These are phyloP conservation scores for Diloba caeruleocephala DNA, from an alignment of 2,888 invertebrate genomes.

Conservation along the genomic window DNA sequence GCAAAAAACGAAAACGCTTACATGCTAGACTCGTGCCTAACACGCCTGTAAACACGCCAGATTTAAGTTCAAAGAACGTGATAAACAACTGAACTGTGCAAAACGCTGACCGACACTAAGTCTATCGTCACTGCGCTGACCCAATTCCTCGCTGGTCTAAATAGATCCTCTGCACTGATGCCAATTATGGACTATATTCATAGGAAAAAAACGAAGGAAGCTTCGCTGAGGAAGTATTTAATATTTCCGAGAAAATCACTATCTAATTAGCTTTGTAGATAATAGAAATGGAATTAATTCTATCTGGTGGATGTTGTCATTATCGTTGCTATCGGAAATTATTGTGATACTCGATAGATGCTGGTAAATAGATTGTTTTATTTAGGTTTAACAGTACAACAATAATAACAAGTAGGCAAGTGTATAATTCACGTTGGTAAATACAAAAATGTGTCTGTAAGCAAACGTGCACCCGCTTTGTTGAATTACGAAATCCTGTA, in stretches of 20 bases:
- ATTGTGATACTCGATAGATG: no score
- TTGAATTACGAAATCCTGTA: no score
- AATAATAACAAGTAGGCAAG: no score
- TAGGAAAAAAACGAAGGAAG: slow-evolving; percentile 17
- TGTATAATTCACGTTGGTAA: no score
- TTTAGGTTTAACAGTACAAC: no score
- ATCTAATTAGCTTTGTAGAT: background rate
- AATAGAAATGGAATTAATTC: no score
- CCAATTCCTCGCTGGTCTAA: slow-evolving; percentile 32
- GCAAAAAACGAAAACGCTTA: background rate
- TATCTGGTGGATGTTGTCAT: no score
- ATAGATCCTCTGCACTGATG: slow-evolving; percentile 38
- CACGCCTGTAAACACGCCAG: background rate
- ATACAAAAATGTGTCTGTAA: no score
- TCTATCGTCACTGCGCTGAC: slow-evolving; percentile 26
- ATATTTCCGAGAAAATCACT: background rate
- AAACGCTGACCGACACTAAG: slow-evolving; percentile 34
- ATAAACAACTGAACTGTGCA: slow-evolving; percentile 24
- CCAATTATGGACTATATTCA: slow-evolving; percentile 28
- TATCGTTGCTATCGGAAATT: no score
- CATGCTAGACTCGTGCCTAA: background rate
- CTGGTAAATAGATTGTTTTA: no score
- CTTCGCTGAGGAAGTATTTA: no score
- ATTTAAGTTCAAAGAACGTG: slow-evolving; percentile 11
- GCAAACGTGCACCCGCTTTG: no score